Evolutionary conservation across 2,113 vertebrate species (phyloP), one percentile per base, ranked within the genome.

Genomic region (Heterochromis multidens): DNA sequence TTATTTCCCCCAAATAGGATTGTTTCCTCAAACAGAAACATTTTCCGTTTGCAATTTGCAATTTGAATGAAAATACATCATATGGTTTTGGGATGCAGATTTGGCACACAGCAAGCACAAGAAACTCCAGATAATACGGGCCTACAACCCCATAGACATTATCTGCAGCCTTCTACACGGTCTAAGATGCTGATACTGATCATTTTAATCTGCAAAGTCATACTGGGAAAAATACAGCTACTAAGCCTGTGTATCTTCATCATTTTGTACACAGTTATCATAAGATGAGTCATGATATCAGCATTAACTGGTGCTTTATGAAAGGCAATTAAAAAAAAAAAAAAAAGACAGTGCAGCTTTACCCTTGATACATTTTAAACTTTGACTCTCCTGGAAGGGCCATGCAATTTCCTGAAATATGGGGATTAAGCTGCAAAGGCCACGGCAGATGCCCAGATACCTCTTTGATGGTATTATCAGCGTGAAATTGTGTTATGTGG

Each of bases 391-490:
- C 46, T 33, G 0, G 63, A 65, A 49, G 12, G 43, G 2, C 49
- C 49, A 63, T 82, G 59, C 62, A 21, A 19, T 63, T 23, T 76
- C n/a, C 49, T 10, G 9, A 21, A 77, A 76, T 17, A 37, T 25
- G 27, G 1, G 16, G 1, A 35, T 81, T 63, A 77, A 85, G 65
- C 87, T 80, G 67, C 46, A 27, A 58, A 77, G 40, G 61, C 27
- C 61, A 43, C 56, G 86, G 5, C 40, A 49, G 80, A 80, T 5
- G 8, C 52, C 74, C 40, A 6, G 59, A 78, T 33, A 8, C 43
- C 54, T 80, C 86, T 88, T 81, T 91, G 83, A 85, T 87, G 88
- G 87, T 21, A 87, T 89, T 89, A 88, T 6, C 89, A 90, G 87
- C 83, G 4, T 87, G 89, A 43, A 43, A 85, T 25, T 82, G 76